Evolutionary conservation across 2,888 invertebrate genomes (phyloP), one percentile per base, ranked within the genome.

Genomic region (Nomada fucata): DNA sequence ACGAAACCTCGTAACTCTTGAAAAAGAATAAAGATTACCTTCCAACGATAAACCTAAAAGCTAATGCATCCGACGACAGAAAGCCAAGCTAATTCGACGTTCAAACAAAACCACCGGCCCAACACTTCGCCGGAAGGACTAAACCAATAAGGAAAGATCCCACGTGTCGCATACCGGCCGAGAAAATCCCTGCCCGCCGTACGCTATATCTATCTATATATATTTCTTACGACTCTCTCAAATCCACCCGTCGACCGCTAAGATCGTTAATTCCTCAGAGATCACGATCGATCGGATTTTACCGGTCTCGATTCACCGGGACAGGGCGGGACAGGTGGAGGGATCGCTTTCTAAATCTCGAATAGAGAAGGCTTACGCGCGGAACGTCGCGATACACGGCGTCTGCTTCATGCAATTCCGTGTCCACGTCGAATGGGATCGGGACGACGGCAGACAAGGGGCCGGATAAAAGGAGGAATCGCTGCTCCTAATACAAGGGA

Each of bases 401-500:
- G 47, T 47, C 57, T 50, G 61, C 57, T 63, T 36, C 61, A 60
- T 64, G 61, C 44, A 68, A 42, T 64, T 63, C 42, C 53, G 29
- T 36, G 23, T 52, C 70, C 57, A 11, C 18, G 68, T 77, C 64
- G 47, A 69, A 44, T 57, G 52, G 52, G 59, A 55, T n/a, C 44
- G 20, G 20, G 13, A 20, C 65, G 57, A 65, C 42, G 63, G 42
- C 26, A 52, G 74, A 57, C 55, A 47, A 68, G 42, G 29, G 65
- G 67, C 36, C 53, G 15, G 69, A 65, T 42, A 71, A 80, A 76
- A 75, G 26, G 60, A 81, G 67, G 76, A 84, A 80, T 85, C 79
- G 80, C 76, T 71, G 69, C 71, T 79, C 76, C 61, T 89, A 89
- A 90, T 88, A 80, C 85, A 85, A 73, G 84, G 79, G 86, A 85